Conservation (phyloP, 2,888 invertebrate species). For the Caenorhabditis doughertyi region DNA sequence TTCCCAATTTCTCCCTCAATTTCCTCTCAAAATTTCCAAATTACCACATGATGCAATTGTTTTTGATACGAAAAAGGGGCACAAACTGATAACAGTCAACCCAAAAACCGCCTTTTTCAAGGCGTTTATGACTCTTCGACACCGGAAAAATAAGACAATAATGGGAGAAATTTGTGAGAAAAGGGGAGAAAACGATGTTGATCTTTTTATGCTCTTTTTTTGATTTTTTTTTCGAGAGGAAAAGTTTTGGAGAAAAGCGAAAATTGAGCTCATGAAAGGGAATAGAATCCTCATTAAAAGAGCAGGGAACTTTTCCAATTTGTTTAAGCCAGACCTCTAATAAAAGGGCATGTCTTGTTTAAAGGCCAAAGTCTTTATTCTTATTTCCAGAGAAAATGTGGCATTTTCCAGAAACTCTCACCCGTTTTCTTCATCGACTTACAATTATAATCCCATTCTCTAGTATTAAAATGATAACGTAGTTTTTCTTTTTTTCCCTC, state of each 20-base stretch:
- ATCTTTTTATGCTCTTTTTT: slow-evolving; percentile 17
- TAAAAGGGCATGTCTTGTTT: too few species aligned
- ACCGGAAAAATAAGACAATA: slow-evolving; percentile 9
- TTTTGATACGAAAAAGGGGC: too few species aligned
- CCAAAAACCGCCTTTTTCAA: neutral
- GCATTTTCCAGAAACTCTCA: slow-evolving; percentile 18
- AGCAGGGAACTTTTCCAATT: too few species aligned
- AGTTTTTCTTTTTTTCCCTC: too few species aligned
- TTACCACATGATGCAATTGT: too few species aligned
- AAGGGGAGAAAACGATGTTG: slow-evolving; percentile 3
- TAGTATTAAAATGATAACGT: neutral
- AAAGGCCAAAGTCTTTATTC: too few species aligned
- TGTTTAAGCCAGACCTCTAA: too few species aligned
- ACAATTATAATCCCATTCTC: slow-evolving; percentile 19
- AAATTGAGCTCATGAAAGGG: too few species aligned
- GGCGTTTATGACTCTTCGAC: slow-evolving; percentile 12
- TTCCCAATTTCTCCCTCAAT: too few species aligned
- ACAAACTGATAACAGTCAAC: slow-evolving; percentile 37
- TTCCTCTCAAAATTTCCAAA: too few species aligned
- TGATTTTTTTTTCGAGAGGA: neutral
- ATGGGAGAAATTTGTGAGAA: neutral
- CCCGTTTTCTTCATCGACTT: neutral
- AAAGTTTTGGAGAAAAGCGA: neutral
- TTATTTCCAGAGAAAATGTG: neutral
- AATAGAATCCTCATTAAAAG: too few species aligned